These are phyloP conservation scores for Odontamblyopus lacepedii DNA, from an alignment of 2,797 vertebrate species.

Conservation along the genomic window DNA sequence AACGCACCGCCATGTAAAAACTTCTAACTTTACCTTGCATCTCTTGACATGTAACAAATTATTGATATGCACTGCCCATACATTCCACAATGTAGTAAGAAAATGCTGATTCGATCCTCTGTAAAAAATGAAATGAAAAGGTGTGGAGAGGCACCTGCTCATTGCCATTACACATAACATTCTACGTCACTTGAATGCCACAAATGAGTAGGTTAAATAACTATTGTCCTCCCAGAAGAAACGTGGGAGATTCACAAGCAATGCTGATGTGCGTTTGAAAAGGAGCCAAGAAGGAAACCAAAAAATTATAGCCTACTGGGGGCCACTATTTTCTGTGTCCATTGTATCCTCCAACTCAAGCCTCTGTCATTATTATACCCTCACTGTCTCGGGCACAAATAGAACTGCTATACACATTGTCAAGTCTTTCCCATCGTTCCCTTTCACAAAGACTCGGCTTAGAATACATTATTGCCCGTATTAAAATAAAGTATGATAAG, in stretches of 20 bases:
- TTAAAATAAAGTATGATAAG: constrained; percentile 25
- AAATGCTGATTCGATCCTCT: background rate
- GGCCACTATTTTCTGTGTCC: constrained; percentile 3
- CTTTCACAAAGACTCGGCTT: constrained; percentile 4
- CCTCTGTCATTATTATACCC: constrained; percentile 10
- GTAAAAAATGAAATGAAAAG: background rate
- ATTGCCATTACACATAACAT: background rate
- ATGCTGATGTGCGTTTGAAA: constrained; percentile 10
- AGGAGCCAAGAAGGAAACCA: background rate
- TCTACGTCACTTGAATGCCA: background rate
- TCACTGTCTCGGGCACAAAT: background rate
- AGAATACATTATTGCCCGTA: background rate
- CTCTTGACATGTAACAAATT: background rate
- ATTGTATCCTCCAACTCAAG: constrained; percentile 15
- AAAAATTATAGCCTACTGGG: constrained; percentile 12
- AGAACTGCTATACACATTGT: background rate
- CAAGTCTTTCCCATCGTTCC: constrained; percentile 3
- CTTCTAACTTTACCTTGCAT: no score
- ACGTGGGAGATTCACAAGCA: constrained; percentile 3
- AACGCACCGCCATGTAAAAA: no score
- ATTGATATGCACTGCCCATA: background rate
- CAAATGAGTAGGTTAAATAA: background rate
- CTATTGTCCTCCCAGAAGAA: background rate
- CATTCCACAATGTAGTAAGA: background rate
- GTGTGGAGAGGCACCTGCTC: background rate